These are phyloP conservation scores for Aphelinus atriplicis DNA, from an alignment of 1,140 invertebrate species.

Conservation along the genomic window DNA sequence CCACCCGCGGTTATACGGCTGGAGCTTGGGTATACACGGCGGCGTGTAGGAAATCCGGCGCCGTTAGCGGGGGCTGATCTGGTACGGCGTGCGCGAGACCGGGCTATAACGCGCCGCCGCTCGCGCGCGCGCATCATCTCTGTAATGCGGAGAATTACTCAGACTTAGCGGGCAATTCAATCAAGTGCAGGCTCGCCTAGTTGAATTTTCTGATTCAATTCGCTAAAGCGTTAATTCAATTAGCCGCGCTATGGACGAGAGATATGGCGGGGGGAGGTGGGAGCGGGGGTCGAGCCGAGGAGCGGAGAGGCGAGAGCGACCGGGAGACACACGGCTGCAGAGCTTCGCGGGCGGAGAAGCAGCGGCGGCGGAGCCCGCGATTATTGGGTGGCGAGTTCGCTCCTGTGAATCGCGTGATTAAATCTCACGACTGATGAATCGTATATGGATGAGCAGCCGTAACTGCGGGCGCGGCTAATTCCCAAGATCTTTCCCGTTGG, in stretches of 20 bases:
- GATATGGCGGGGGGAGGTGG: background rate
- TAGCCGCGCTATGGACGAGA: constrained; percentile 3
- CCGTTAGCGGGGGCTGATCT: too few relatives aligned
- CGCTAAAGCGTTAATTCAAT: constrained; percentile 37
- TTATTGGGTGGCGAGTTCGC: constrained; percentile 35
- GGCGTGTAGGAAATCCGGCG: too few relatives aligned
- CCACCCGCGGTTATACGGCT: background rate
- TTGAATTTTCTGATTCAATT: constrained; percentile 40
- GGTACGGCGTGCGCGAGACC: background rate
- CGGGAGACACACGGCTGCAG: too few relatives aligned
- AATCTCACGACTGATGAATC: constrained; percentile 29
- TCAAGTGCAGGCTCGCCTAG: constrained; percentile 28
- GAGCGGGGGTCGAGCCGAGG: background rate
- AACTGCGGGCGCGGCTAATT: background rate
- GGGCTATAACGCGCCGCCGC: background rate
- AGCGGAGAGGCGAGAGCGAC: background rate
- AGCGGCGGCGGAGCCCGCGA: background rate
- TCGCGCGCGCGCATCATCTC: constrained; percentile 18
- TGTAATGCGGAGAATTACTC: constrained; percentile 39
- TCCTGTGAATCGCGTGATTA: constrained; percentile 33
- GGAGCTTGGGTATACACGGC: too few relatives aligned
- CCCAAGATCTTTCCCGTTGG: constrained; percentile 5
- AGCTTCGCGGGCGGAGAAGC: background rate
- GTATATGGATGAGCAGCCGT: constrained; percentile 1
- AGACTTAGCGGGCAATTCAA: constrained; percentile 40